Conservation (phyloP, 2,888 invertebrate genomes). For the Limulus polyphemus region DNA sequence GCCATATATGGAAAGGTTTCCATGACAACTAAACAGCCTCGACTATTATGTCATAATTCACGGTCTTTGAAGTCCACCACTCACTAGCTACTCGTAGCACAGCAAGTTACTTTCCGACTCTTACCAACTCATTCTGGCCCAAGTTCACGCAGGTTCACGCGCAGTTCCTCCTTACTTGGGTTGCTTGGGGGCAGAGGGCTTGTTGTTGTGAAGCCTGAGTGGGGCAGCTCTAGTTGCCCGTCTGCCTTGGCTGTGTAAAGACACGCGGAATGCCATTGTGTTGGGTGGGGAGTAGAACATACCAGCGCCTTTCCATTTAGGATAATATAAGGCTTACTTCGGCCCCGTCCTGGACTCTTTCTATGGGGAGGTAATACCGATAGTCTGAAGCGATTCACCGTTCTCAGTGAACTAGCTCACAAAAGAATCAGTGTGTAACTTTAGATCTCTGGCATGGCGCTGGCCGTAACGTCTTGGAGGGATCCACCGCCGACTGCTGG, state of each 20-base stretch:
- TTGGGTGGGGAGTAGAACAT: neutral
- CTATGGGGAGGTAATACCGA: neutral
- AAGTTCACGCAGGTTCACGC: neutral
- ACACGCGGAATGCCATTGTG: neutral
- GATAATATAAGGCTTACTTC: too few species aligned
- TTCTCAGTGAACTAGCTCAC: too few species aligned
- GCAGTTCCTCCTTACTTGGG: neutral
- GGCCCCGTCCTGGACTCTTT: neutral
- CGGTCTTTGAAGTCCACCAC: too few species aligned
- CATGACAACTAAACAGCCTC: slow-evolving; percentile 11
- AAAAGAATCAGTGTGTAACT: neutral
- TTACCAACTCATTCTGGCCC: neutral
- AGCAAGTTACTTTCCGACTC: too few species aligned
- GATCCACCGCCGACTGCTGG: slow-evolving; percentile 7
- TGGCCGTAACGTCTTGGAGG: slow-evolving; percentile 13
- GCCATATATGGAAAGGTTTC: slow-evolving; percentile 4
- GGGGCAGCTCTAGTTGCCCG: neutral
- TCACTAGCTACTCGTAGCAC: too few species aligned
- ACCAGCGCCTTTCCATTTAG: neutral
- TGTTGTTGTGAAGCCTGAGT: neutral
- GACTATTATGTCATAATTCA: slow-evolving; percentile 18
- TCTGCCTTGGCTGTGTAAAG: neutral
- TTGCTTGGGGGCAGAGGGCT: neutral
- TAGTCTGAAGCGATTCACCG: neutral
- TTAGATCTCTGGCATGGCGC: slow-evolving; percentile 13